Evolutionary conservation across 2,113 vertebrate genomes (phyloP).

Genomic region (Colius striatus): DNA sequence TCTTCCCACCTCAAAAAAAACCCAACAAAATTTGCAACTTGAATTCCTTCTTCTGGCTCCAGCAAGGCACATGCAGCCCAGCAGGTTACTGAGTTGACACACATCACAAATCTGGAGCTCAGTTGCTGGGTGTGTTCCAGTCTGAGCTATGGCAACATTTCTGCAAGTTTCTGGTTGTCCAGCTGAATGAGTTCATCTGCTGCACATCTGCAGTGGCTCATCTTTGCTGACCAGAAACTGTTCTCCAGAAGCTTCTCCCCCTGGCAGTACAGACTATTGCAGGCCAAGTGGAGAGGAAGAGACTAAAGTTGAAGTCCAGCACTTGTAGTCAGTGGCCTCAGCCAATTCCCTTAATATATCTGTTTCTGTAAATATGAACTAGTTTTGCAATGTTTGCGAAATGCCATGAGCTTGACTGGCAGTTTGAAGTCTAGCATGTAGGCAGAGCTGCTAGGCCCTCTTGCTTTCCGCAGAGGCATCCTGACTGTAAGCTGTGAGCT

Average conservation of each 20-base stretch:
- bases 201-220: fast-evolving
- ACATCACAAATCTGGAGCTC: background rate
- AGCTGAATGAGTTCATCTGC: background rate
- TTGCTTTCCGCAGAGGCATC: background rate
- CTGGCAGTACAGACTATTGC: too few species aligned
- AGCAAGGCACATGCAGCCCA: fast-evolving
- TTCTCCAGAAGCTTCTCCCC: background rate
- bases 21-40: background rate
- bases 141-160: background rate
- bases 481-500: background rate
- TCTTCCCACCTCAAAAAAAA: too few species aligned
- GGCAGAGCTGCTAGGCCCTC: background rate
- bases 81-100: background rate
- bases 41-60: background rate
- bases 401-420: background rate
- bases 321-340: background rate
- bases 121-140: background rate
- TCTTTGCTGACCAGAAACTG: background rate
- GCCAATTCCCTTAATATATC: background rate
- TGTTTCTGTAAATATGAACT: background rate
- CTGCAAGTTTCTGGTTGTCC: background rate
- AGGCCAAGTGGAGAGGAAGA: background rate
- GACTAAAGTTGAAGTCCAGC: background rate
- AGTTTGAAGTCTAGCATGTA: background rate
- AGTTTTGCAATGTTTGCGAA: background rate